Evolutionary conservation across 1,140 invertebrate species (phyloP).

Genomic region (Littorina saxatilis): DNA sequence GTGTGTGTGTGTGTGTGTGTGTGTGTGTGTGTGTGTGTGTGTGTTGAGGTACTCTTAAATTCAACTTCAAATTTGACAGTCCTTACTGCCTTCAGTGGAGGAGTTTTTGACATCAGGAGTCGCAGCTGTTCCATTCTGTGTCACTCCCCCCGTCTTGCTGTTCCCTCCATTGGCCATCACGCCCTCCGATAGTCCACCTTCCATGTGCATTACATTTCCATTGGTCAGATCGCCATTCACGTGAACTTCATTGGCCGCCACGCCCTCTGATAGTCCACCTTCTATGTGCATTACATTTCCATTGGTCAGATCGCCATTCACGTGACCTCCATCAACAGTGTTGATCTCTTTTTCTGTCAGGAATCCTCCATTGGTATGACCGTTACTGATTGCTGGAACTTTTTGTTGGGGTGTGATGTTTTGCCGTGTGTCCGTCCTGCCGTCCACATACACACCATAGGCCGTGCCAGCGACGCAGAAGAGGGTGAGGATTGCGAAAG

Average conservation of each 20-base stretch:
- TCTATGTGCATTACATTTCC: too few relatives aligned
- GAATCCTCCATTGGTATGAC: not conserved
- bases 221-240: not conserved
- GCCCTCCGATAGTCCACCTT: not conserved
- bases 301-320: not conserved
- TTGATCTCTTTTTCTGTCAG: not conserved
- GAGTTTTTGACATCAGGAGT: not conserved
- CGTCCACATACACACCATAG: not conserved
- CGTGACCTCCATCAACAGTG: not conserved
- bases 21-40: too few relatives aligned
- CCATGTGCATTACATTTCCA: not conserved
- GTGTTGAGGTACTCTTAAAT: not conserved
- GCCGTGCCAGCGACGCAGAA: constrained; percentile 8
- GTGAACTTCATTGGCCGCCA: not conserved
- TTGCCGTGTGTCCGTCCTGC: not conserved
- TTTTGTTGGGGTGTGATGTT: not conserved
- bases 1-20: too few relatives aligned
- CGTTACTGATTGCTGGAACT: not conserved
- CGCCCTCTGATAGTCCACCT: too few relatives aligned
- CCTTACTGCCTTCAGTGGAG: not conserved
- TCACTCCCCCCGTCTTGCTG: too few relatives aligned
- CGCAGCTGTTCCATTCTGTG: not conserved
- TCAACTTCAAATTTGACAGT: not conserved
- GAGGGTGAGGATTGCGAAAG: not conserved
- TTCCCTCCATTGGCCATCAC: not conserved